Evolutionary conservation across 1,140 invertebrate species (phyloP), one percentile per base, ranked within the genome.

Genomic region (Rhizoglyphus robini): DNA sequence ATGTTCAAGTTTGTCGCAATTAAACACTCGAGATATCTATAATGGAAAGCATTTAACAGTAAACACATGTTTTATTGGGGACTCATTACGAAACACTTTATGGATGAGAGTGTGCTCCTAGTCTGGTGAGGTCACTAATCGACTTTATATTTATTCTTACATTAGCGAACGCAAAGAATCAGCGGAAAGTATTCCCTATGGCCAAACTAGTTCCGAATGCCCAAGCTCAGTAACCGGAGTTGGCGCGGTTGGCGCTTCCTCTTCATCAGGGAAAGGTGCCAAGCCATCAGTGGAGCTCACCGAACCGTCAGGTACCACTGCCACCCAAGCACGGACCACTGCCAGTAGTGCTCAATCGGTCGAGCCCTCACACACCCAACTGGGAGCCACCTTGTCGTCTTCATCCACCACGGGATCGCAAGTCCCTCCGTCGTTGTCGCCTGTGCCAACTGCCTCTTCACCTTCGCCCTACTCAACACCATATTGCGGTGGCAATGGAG

Each of bases 111-210:
- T n/a, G n/a, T n/a, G n/a, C n/a, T n/a, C n/a, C n/a, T n/a, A n/a
- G n/a, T n/a, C n/a, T n/a, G n/a, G n/a, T n/a, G n/a, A n/a, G n/a
- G n/a, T n/a, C n/a, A 23, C 20, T 60, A 2, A 3, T 38, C 58
- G 27, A 34, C 36, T 32, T 60, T 32, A 2, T 60, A 20, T 32
- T 27, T 8, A 32, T 60, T 34, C 18, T 60, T 38, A 8, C 57
- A 4, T 18, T 4, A 60, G 58, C 18, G 58, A 60, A 60, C n/a
- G 58, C n/a, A 60, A 60, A 60, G 58, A 29, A 29, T 60, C 58
- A 34, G 58, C 58, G 4, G 58, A 60, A 46, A 60, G 58, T 60
- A 60, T 60, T n/a, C 58, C 58, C 8, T 60, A 60, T 60, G 58
- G 58, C 31, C 51, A 54, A 23, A 20, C 23, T 8, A 54, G 51